Percentiles rank a stretch among this genome's conserved stretches.
phyloP scores from a whole-genome alignment of 1,140 invertebrate genomes.

The Aphaenogaster rudis region DNA sequence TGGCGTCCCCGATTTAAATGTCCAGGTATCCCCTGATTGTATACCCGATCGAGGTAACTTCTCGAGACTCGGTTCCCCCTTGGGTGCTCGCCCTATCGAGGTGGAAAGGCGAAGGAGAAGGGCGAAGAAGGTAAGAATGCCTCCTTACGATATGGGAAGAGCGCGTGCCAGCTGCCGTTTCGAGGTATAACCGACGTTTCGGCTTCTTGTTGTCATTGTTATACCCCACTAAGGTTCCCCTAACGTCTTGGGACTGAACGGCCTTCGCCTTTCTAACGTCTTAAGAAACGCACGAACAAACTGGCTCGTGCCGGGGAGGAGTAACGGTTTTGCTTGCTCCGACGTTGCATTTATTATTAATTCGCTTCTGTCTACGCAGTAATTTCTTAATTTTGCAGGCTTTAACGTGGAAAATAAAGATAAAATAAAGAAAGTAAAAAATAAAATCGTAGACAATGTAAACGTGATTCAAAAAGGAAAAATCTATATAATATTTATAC shows the following conservation, averaged over 20 bases:
- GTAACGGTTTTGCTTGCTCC: conserved; percentile 76
- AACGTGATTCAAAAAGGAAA: background rate
- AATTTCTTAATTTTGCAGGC: background rate
- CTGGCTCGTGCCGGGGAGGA: conserved; percentile 78
- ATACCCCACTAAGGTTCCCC: conserved; percentile 66
- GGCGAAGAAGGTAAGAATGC: conserved; percentile 69
- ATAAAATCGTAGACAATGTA: background rate
- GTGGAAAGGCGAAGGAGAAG: conserved; percentile 69
- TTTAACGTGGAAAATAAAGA: background rate
- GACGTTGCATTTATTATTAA: background rate
- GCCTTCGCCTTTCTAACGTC: conserved; percentile 81
- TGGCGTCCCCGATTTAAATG: conserved; percentile 84
- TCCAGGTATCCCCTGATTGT: conserved; percentile 79
- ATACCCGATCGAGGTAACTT: conserved; percentile 75
- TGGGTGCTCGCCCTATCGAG: conserved; percentile 10
- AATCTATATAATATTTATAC: background rate
- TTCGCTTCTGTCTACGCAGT: background rate
- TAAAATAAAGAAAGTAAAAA: background rate
- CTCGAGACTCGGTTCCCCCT: conserved; percentile 76
- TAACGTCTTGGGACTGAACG: conserved; percentile 82
- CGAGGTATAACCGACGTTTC: conserved; percentile 87
- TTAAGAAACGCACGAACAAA: conserved; percentile 79
- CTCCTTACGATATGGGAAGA: conserved; percentile 78
- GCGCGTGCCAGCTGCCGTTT: conserved; percentile 86
- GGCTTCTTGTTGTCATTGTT: conserved; percentile 85